Conservation (phyloP, 2,888 invertebrate species). For the Pristionchus entomophagus region DNA sequence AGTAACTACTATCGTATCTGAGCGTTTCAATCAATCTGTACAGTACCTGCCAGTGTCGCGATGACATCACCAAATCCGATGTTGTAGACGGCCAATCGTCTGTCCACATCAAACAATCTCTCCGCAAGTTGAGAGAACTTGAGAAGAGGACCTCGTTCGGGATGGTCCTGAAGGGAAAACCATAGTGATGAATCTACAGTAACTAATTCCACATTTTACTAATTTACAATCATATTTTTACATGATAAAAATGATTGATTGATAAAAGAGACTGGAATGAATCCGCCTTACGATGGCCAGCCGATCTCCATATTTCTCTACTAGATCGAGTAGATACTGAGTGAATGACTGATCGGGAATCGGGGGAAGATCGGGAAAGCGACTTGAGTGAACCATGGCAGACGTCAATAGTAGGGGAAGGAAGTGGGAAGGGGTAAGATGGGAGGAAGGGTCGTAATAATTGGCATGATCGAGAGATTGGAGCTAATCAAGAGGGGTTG, state of each 20-base stretch:
- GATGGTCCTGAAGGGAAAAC: constrained; percentile 25
- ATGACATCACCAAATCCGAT: constrained; percentile 13
- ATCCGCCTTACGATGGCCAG: constrained; percentile 17
- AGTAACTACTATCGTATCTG: not conserved
- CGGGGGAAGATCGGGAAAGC: not conserved
- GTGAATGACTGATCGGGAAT: not conserved
- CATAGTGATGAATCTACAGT: not conserved
- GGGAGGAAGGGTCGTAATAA: too few relatives aligned
- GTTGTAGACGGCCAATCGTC: constrained; percentile 12
- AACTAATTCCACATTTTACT: too few relatives aligned
- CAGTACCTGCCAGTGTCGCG: not conserved
- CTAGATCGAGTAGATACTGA: not conserved
- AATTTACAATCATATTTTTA: too few relatives aligned
- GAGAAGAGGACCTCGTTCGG: not conserved
- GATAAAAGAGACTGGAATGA: too few relatives aligned
- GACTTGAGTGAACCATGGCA: constrained; percentile 13
- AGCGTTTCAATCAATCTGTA: not conserved
- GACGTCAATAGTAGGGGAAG: too few relatives aligned
- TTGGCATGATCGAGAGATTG: too few relatives aligned
- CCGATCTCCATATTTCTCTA: not conserved
- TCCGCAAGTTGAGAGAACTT: not conserved
- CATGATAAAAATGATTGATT: not conserved
- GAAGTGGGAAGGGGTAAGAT: too few relatives aligned
- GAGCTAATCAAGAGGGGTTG: too few relatives aligned
- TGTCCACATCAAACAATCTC: not conserved